phyloP scores from a whole-genome alignment of 2,888 invertebrate genomes.

The Unio pictorum region DNA sequence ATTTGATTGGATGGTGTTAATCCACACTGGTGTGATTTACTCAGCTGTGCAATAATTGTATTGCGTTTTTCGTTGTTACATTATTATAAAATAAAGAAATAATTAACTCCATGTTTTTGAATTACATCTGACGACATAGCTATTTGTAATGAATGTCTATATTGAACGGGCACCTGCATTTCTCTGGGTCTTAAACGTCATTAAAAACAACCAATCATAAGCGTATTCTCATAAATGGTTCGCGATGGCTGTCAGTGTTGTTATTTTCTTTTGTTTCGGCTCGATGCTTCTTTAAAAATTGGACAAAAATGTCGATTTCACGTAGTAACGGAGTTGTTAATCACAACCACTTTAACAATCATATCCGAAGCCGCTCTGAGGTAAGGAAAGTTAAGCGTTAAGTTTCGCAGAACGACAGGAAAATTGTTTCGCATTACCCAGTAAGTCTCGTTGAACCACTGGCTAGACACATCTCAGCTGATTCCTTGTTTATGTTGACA shows the following conservation, averaged over 20 bases:
- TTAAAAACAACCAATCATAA: constrained; percentile 31
- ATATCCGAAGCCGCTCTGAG: constrained; percentile 56
- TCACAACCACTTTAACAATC: constrained; percentile 57
- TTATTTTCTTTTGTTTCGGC: constrained; percentile 56
- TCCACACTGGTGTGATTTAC: background rate
- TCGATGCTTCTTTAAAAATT: constrained; percentile 35
- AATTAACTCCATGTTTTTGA: background rate
- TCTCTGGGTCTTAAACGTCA: background rate
- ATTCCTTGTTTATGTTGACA: too few relatives aligned
- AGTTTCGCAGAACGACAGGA: too few relatives aligned
- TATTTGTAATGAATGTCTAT: too few relatives aligned
- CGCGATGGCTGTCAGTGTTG: constrained; percentile 48
- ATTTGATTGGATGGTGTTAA: constrained; percentile 6
- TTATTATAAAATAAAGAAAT: constrained; percentile 1
- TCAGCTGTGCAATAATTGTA: constrained; percentile 1
- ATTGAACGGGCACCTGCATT: too few relatives aligned
- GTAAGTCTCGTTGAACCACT: too few relatives aligned
- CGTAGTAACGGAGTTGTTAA: constrained; percentile 51
- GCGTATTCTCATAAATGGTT: constrained; percentile 17
- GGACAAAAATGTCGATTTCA: constrained; percentile 17
- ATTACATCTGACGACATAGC: too few relatives aligned
- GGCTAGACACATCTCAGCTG: too few relatives aligned
- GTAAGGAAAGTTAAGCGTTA: constrained; percentile 28
- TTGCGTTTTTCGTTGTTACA: background rate
- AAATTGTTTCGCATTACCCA: too few relatives aligned